phyloP scores from a whole-genome alignment of 1,140 invertebrate species.

The Nautilus pompilius region DNA sequence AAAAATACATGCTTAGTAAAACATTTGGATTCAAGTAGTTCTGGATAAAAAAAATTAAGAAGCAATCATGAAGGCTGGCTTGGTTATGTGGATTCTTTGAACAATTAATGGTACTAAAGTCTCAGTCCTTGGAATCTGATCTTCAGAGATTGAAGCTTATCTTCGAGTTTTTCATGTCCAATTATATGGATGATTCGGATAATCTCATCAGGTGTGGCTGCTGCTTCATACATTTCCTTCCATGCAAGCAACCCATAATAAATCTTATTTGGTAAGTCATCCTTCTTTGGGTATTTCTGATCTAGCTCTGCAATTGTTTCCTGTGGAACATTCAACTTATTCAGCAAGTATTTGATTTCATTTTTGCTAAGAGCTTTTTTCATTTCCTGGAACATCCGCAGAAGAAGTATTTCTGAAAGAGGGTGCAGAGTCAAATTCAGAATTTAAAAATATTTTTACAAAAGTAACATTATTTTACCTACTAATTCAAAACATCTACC shows the following conservation, averaged over 20 bases:
- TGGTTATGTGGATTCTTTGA: too few relatives aligned
- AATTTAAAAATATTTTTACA: neutral
- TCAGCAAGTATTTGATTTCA: conserved; percentile 45
- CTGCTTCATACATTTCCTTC: conserved; percentile 35
- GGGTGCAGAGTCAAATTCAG: too few relatives aligned
- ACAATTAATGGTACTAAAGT: conserved; percentile 17
- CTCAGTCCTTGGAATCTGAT: conserved; percentile 40
- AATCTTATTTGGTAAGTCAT: conserved; percentile 39
- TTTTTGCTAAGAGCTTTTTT: conserved; percentile 40
- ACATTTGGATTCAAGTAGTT: too few relatives aligned
- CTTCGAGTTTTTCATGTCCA: conserved; percentile 37
- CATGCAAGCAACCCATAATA: conserved; percentile 38
- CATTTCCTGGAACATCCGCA: conserved; percentile 44
- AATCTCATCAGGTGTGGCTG: conserved; percentile 44
- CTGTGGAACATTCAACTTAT: conserved; percentile 44
- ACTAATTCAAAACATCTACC: neutral
- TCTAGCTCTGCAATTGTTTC: conserved; percentile 46
- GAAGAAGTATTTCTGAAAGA: conserved; percentile 43
- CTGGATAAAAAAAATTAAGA: too few relatives aligned
- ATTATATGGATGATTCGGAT: conserved; percentile 46
- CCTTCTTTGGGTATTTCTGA: conserved; percentile 41
- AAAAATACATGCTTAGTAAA: too few relatives aligned
- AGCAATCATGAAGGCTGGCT: too few relatives aligned
- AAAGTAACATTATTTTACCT: neutral
- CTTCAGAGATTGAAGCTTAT: conserved; percentile 42